Percentiles rank a stretch among this genome's conserved stretches.
Evolutionary conservation across 2,113 vertebrate species (phyloP).

Genomic region (Centropristis striata): DNA sequence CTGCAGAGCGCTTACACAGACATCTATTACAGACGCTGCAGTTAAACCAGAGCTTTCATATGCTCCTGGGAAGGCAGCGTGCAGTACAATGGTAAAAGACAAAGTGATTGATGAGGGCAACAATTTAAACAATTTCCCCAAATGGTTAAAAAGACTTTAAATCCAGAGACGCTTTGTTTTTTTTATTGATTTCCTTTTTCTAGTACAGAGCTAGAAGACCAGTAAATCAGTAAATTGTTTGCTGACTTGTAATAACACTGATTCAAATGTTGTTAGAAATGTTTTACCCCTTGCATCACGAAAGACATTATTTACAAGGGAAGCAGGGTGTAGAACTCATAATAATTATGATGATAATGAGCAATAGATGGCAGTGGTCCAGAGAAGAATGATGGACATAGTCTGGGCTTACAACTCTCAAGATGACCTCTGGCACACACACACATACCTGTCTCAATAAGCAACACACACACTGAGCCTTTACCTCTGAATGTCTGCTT

Average conservation of each 20-base stretch:
- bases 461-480: not conserved
- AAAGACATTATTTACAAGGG: constrained; percentile 50
- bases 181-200: constrained; percentile 16
- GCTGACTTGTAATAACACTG: constrained; percentile 31
- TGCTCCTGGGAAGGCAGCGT: constrained; percentile 77
- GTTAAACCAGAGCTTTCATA: constrained; percentile 83
- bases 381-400: constrained; percentile 73
- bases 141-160: constrained; percentile 60
- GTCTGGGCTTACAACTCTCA: constrained; percentile 69
- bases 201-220: constrained; percentile 43
- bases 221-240: constrained; percentile 28
- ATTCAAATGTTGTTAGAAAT: constrained; percentile 47
- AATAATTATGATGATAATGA: constrained; percentile 74
- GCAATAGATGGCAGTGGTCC: constrained; percentile 68
- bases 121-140: constrained; percentile 73
- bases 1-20: constrained; percentile 83
- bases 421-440: constrained; percentile 74
- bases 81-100: constrained; percentile 75
- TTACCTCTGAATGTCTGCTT: constrained; percentile 26
- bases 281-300: constrained; percentile 40
- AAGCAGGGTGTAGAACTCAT: constrained; percentile 49
- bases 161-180: constrained; percentile 38
- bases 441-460: not conserved
- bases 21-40: constrained; percentile 80
- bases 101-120: constrained; percentile 80